Percentiles rank a stretch among this genome's conserved stretches.
Conservation (phyloP, 2,888 invertebrate genomes). For the Thalpophila matura region DNA sequence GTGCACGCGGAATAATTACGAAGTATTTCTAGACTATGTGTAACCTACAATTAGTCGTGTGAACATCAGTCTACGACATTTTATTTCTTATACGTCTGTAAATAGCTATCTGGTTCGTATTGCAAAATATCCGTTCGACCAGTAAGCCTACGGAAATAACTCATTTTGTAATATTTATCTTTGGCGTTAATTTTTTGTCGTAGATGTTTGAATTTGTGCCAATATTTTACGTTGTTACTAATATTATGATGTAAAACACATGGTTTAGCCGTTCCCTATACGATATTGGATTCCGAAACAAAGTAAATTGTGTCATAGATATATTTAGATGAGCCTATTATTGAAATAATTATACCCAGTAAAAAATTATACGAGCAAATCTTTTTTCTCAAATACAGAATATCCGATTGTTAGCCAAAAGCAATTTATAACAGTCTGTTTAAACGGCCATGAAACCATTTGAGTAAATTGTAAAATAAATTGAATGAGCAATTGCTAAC, state of each 20-base stretch:
- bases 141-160: conserved; percentile 62
- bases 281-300: conserved; percentile 18
- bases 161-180: conserved; percentile 57
- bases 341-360: conserved; percentile 26
- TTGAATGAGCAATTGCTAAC: conserved; percentile 39
- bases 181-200: conserved; percentile 55
- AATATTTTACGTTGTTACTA: conserved; percentile 60
- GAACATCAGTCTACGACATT: conserved; percentile 52
- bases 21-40: conserved; percentile 42
- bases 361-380: conserved; percentile 38
- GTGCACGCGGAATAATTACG: conserved; percentile 37
- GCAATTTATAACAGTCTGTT: conserved; percentile 48
- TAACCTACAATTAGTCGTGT: conserved; percentile 57
- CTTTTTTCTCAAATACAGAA: conserved; percentile 38
- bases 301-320: conserved; percentile 35
- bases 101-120: conserved; percentile 53
- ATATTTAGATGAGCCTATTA: conserved; percentile 36
- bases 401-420: conserved; percentile 28
- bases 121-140: conserved; percentile 60
- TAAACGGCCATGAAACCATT: conserved; percentile 56
- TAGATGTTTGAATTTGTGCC: conserved; percentile 73
- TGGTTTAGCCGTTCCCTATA: conserved; percentile 16
- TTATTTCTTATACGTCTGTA: conserved; percentile 34
- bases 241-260: conserved; percentile 45
- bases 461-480: conserved; percentile 53